Base-by-base conservation (phyloP, 2,888 invertebrate genomes). In the Rambutsinella grinnellia region DNA sequence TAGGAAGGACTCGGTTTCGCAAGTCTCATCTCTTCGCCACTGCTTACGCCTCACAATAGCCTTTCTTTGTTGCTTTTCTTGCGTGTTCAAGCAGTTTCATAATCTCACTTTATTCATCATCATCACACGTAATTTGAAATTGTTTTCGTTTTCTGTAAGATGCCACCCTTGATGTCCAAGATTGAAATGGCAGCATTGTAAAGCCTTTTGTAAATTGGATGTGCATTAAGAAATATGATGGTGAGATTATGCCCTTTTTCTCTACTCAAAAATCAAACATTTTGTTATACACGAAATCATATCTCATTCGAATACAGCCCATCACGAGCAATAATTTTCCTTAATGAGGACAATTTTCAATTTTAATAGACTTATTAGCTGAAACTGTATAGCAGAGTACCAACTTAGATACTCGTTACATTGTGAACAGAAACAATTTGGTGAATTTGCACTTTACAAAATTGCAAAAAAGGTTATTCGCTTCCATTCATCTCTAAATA, bases 1-100 rank as follows among this genome's bases (percentile, higher is more conserved):
- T 51, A 54, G 47, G 57, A 54, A 36, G 56, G 62, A 70, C 71
- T 71, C 71, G 47, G 71, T 71, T 71, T 71, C 63, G 57, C 56
- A 71, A 71, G 71, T 56, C n/a, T n/a, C n/a, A n/a, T n/a, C n/a
- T n/a, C n/a, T n/a, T n/a, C n/a, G n/a, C n/a, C n/a, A n/a, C n/a
- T n/a, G n/a, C n/a, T n/a, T n/a, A n/a, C n/a, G n/a, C n/a, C n/a
- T n/a, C 24, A 69, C 54, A 69, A 69, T 69, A 21, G 24, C 15
- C 23, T 23, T 46, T 53, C 27, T 54, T 36, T 21, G 26, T 19
- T 53, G 19, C 21, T 19, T 72, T 51, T n/a, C 21, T 47, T 65
- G 57, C 44, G 51, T 65, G 56, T 21, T 24, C 8, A 71, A 28
- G 17, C 21, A 72, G n/a, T 72, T 63, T 63, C 71, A 65, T 72